Conservation (phyloP, 35 echinoderm and acorn worm genomes). For the Amphiura filiformis region DNA sequence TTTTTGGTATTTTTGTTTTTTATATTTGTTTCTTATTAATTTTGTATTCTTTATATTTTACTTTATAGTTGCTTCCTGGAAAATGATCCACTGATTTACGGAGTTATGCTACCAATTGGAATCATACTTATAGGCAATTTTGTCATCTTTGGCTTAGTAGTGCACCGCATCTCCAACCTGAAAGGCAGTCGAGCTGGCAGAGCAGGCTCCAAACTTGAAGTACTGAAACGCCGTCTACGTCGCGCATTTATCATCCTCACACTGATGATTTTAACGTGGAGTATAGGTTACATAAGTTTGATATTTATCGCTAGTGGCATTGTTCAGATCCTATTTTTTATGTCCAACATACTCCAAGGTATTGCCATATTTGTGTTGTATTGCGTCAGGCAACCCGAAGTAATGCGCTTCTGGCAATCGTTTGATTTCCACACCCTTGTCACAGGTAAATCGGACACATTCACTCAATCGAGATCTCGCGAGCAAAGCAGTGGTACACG, state of each 20-base stretch:
- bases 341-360: slow-evolving; percentile 51
- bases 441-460: no score
- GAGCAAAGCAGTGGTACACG: no score
- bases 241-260: slow-evolving; percentile 37
- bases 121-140: slow-evolving; percentile 45
- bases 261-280: slow-evolving; percentile 53
- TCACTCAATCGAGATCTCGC: no score
- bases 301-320: slow-evolving; percentile 16
- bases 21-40: no score
- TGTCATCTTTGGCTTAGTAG: slow-evolving; percentile 38
- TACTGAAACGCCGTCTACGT: no score
- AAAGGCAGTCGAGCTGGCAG: not conserved
- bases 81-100: slow-evolving; percentile 19
- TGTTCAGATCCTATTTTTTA: slow-evolving; percentile 46
- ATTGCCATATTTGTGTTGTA: slow-evolving; percentile 61
- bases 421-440: no score
- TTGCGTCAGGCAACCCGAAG: slow-evolving; percentile 40
- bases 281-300: slow-evolving; percentile 28
- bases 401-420: no score
- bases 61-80: no score
- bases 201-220: no score
- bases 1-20: no score
- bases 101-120: slow-evolving; percentile 37
- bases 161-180: slow-evolving; percentile 21
- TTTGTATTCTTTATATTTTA: no score